Conservation (phyloP, 1,140 invertebrate species). For the Pseudomyrmex flavicornis region DNA sequence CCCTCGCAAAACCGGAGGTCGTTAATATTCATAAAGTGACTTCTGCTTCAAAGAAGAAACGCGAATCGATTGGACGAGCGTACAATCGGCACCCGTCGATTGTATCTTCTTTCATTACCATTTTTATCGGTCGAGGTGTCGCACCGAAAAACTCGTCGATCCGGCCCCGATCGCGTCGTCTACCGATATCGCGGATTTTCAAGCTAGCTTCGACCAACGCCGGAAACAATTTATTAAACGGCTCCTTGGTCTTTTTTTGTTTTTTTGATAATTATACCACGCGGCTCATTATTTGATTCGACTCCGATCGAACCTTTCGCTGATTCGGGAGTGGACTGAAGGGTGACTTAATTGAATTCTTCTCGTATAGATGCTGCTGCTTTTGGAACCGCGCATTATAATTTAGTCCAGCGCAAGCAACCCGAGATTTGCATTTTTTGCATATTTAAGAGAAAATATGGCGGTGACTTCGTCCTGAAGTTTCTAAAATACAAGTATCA, state of each 20-base stretch:
- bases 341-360: slow-evolving; percentile 59
- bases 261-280: slow-evolving; percentile 42
- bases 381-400: background rate
- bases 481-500: slow-evolving; percentile 26
- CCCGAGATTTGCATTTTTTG: slow-evolving; percentile 43
- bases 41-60: slow-evolving; percentile 17
- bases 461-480: slow-evolving; percentile 1
- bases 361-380: background rate
- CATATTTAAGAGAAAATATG: slow-evolving; percentile 31
- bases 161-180: slow-evolving; percentile 7
- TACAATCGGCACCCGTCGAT: slow-evolving; percentile 35
- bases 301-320: slow-evolving; percentile 19
- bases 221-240: slow-evolving; percentile 54
- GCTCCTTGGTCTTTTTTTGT: slow-evolving; percentile 7
- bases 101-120: slow-evolving; percentile 56
- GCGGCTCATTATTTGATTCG: slow-evolving; percentile 39
- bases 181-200: slow-evolving; percentile 30
- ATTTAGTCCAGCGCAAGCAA: slow-evolving; percentile 37
- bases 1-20: slow-evolving; percentile 41
- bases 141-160: slow-evolving; percentile 46
- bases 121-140: slow-evolving; percentile 33
- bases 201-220: background rate
- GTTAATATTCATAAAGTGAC: slow-evolving; percentile 56
- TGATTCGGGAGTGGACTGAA: slow-evolving; percentile 35
- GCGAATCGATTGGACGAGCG: slow-evolving; percentile 35